These are phyloP conservation scores for Urechis unicinctus DNA, from an alignment of 2,888 invertebrate genomes.

Conservation along the genomic window DNA sequence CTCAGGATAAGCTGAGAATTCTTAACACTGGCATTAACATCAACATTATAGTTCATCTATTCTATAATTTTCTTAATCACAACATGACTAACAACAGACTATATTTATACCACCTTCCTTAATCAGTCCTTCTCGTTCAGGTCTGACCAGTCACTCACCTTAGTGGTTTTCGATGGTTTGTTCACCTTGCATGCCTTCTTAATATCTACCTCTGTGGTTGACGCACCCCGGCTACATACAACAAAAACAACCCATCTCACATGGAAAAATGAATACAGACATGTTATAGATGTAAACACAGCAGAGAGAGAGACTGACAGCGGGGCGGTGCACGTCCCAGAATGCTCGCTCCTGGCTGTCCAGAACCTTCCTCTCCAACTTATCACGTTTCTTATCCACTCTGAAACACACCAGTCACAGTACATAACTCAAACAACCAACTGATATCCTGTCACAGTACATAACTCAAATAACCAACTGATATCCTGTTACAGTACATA, in stretches of 20 bases:
- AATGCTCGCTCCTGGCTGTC: conserved; percentile 99
- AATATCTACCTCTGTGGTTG: conserved; percentile 95
- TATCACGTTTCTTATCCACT: conserved; percentile 98
- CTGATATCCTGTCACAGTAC: not conserved
- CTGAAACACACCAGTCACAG: conserved; percentile 35
- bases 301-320: conserved; percentile 60
- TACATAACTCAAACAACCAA: not conserved
- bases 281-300: not conserved
- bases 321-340: conserved; percentile 99
- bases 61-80: no score
- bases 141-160: no score
- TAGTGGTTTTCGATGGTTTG: conserved; percentile 48
- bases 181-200: conserved; percentile 75
- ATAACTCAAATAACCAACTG: not conserved
- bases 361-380: conserved; percentile 91
- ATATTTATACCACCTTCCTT: no score
- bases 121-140: no score
- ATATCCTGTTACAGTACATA: not conserved
- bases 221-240: no score
- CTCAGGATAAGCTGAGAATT: no score
- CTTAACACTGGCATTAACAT: no score
- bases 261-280: no score
- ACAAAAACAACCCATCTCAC: no score
- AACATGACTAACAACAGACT: no score
- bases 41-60: no score